Evolutionary conservation across 2,113 vertebrate genomes (phyloP).

Genomic region (Archocentrus centrarchus): DNA sequence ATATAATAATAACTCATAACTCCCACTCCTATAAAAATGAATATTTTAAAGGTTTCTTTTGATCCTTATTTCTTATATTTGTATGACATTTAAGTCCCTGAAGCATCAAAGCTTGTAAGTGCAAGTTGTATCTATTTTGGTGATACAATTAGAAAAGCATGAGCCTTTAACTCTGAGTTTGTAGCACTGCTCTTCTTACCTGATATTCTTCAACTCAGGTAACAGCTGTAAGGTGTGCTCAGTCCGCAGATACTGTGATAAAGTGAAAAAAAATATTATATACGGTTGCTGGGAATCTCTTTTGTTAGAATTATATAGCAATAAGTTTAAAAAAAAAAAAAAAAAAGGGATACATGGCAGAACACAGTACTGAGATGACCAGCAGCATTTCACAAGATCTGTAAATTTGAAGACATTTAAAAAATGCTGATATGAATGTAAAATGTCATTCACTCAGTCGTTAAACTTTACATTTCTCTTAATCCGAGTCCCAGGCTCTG

Average conservation of each 20-base stretch:
- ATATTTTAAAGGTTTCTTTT: not conserved
- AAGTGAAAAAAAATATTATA: not conserved
- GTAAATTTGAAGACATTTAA: not conserved
- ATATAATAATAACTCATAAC: too few relatives aligned
- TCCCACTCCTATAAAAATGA: too few relatives aligned
- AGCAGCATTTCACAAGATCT: not conserved
- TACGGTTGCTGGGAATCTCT: not conserved
- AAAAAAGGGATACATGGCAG: not conserved
- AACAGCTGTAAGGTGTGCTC: constrained; percentile 37
- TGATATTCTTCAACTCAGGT: constrained; percentile 49
- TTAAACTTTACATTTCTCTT: constrained; percentile 32
- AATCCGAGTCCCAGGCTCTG: constrained; percentile 21
- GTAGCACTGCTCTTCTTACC: constrained; percentile 55
- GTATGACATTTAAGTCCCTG: not conserved
- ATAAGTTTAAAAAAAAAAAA: constrained; percentile 19
- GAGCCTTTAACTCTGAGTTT: not conserved
- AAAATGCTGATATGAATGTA: not conserved
- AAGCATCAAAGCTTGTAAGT: not conserved
- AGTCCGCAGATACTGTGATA: constrained; percentile 44
- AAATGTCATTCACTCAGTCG: constrained; percentile 8
- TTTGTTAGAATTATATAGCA: constrained; percentile 9
- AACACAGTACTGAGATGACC: not conserved
- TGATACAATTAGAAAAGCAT: not conserved
- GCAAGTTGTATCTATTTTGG: not conserved
- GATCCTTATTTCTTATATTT: not conserved